Evolutionary conservation across 2,888 invertebrate genomes (phyloP).

Genomic region (Orchesellides sinensis): DNA sequence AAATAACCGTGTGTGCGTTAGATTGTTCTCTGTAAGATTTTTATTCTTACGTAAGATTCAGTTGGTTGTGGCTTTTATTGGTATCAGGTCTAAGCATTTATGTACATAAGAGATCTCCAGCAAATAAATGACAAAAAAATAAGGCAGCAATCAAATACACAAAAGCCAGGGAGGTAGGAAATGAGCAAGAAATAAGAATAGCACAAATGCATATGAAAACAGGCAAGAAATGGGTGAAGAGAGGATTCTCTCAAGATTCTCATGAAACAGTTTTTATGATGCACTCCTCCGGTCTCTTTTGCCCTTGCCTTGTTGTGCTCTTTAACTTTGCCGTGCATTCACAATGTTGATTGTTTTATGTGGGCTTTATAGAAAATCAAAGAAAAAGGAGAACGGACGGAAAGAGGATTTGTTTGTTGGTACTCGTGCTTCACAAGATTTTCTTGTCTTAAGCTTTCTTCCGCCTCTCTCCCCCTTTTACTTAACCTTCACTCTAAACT

Average conservation of each 20-base stretch:
- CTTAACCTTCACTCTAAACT: background rate
- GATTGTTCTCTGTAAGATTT: background rate
- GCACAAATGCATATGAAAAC: background rate
- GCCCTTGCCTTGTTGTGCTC: conserved; percentile 21
- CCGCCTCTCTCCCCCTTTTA: conserved; percentile 25
- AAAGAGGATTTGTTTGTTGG: conserved; percentile 54
- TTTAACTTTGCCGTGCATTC: too few relatives aligned
- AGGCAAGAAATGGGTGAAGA: conserved; percentile 1
- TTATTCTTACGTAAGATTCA: background rate
- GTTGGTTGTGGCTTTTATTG: background rate
- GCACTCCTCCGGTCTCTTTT: conserved; percentile 12
- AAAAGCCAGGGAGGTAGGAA: conserved; percentile 6
- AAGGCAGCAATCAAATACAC: conserved; percentile 46
- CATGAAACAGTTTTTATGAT: conserved; percentile 8
- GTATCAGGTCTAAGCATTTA: background rate
- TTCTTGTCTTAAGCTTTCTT: conserved; percentile 16
- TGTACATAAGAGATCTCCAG: background rate
- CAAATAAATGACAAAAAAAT: conserved; percentile 24
- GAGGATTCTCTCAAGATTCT: background rate
- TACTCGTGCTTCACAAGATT: conserved; percentile 27
- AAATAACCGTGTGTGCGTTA: background rate
- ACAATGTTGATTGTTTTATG: conserved; percentile 20
- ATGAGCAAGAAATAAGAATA: background rate
- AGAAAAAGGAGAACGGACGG: conserved; percentile 27
- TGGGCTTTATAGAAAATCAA: background rate